A percentile compares a stretch with the other conserved stretches of the same genome.
phyloP scores from a whole-genome alignment of 2,888 invertebrate genomes.

The Meandrusa payeni region DNA sequence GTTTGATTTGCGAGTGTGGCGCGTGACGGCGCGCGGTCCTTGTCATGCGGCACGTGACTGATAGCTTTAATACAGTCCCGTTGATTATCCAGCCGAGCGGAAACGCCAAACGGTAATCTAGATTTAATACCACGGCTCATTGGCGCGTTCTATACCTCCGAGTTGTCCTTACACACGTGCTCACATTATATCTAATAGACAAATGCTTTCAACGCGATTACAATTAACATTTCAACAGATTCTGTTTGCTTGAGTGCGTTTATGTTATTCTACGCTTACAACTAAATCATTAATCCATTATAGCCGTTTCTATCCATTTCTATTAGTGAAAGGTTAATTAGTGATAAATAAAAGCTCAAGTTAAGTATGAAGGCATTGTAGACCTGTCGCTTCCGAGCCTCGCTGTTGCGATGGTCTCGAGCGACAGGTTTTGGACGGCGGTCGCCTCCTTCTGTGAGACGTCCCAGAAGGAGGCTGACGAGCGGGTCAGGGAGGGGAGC shows the following conservation, averaged over 20 bases:
- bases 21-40: conserved; percentile 54
- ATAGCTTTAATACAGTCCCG: conserved; percentile 77
- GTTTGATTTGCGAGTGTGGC: conserved; percentile 53
- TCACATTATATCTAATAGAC: conserved; percentile 32
- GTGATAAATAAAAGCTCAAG: too few relatives aligned
- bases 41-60: conserved; percentile 71
- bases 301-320: too few relatives aligned
- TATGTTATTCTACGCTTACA: neutral
- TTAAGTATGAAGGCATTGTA: too few relatives aligned
- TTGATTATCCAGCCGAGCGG: conserved; percentile 70
- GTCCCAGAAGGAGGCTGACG: too few relatives aligned
- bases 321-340: too few relatives aligned
- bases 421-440: too few relatives aligned
- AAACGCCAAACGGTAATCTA: conserved; percentile 76
- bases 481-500: too few relatives aligned
- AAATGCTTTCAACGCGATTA: conserved; percentile 13
- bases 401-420: too few relatives aligned
- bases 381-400: too few relatives aligned
- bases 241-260: neutral
- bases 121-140: conserved; percentile 75
- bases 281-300: too few relatives aligned
- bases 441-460: too few relatives aligned
- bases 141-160: conserved; percentile 46
- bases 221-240: conserved; percentile 15
- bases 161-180: conserved; percentile 43